phyloP scores from a whole-genome alignment of 2,888 invertebrate species.

The Dioctria linearis region DNA sequence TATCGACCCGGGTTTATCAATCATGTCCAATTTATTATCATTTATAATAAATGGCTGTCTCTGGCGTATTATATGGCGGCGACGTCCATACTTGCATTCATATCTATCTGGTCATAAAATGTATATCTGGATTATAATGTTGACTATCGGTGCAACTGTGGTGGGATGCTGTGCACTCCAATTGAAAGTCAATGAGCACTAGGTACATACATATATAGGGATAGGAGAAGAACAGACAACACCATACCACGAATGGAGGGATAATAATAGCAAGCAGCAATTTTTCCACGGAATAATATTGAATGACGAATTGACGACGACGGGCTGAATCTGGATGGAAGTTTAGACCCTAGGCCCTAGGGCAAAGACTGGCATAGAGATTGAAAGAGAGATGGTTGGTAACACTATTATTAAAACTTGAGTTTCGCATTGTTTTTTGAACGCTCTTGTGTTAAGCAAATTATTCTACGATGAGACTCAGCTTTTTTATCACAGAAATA shows the following conservation, averaged over 20 bases:
- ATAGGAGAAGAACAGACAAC: neutral
- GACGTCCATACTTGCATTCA: slow-evolving; percentile 13
- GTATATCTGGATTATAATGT: neutral
- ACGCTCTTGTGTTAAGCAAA: neutral
- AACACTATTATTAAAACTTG: neutral
- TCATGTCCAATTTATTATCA: slow-evolving; percentile 54
- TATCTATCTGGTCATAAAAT: slow-evolving; percentile 11
- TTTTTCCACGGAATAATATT: no score
- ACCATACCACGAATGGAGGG: neutral
- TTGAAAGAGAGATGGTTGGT: neutral
- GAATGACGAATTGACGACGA: no score
- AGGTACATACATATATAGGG: neutral
- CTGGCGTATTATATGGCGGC: slow-evolving; percentile 22
- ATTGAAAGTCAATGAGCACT: neutral
- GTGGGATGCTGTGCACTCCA: neutral
- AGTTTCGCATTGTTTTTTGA: neutral
- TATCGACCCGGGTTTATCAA: slow-evolving; percentile 51
- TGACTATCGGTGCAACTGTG: no score
- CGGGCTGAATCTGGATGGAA: no score
- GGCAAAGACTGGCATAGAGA: no score
- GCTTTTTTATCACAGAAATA: neutral
- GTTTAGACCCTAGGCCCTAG: no score
- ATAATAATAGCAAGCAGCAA: neutral
- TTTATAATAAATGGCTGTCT: slow-evolving; percentile 52
- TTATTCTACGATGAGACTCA: neutral